Percentiles rank a stretch among this genome's conserved stretches.
These are phyloP conservation scores for Nebria brevicollis DNA, from an alignment of 2,888 invertebrate species.

Conservation along the genomic window DNA sequence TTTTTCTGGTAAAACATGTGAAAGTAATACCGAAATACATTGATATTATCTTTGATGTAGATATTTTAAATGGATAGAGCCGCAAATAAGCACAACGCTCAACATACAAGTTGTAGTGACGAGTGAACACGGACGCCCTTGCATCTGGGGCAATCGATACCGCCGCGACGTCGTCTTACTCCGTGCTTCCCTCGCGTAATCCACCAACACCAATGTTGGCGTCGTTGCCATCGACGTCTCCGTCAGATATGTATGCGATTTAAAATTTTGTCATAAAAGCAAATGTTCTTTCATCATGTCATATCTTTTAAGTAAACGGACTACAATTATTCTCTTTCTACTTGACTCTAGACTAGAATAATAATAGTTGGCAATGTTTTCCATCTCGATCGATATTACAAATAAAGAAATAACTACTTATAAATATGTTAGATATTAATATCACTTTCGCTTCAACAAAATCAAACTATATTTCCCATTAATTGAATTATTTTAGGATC, in stretches of 20 bases:
- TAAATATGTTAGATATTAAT: too few species aligned
- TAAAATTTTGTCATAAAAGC: conserved; percentile 29
- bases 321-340: not conserved
- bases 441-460: too few species aligned
- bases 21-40: not conserved
- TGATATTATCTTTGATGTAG: conserved; percentile 34
- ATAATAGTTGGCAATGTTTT: too few species aligned
- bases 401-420: too few species aligned
- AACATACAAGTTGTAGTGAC: conserved; percentile 55
- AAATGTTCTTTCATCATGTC: not conserved
- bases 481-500: too few species aligned
- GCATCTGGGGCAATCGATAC: conserved; percentile 76
- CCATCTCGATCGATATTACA: too few species aligned
- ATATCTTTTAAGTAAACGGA: not conserved
- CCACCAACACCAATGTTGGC: conserved; percentile 16
- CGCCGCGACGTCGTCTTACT: conserved; percentile 54
- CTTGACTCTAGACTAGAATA: too few species aligned
- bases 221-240: conserved; percentile 16
- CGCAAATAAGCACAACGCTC: conserved; percentile 44
- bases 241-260: conserved; percentile 12
- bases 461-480: too few species aligned
- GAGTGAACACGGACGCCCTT: conserved; percentile 61
- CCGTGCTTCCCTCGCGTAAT: not conserved
- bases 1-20: too few species aligned
- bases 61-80: conserved; percentile 49